Conservation (phyloP, 2,888 invertebrate species). For the Sclerodermus sp. region DNA sequence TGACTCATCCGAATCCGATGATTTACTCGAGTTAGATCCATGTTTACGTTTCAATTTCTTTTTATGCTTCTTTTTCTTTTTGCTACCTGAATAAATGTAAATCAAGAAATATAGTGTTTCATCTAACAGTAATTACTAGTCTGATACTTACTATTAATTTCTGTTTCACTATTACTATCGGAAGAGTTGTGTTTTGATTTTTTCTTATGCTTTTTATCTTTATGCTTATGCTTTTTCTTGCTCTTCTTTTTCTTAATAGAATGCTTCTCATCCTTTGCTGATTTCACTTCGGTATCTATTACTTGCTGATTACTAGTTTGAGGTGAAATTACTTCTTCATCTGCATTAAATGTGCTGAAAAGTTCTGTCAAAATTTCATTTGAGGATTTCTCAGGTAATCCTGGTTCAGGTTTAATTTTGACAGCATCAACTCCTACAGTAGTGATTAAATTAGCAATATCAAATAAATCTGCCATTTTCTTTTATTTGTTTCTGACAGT, state of each 20-base stretch:
- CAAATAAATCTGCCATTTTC: conserved; percentile 50
- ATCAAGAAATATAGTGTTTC: neutral
- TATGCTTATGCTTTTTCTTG: conserved; percentile 59
- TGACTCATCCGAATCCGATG: conserved; percentile 33
- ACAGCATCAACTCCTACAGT: conserved; percentile 49
- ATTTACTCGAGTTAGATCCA: conserved; percentile 37
- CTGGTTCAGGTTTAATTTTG: conserved; percentile 51
- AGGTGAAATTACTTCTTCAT: conserved; percentile 48
- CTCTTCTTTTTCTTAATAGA: conserved; percentile 42
- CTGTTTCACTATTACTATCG: conserved; percentile 42
- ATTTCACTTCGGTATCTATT: conserved; percentile 27
- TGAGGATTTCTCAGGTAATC: conserved; percentile 65
- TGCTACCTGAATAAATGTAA: conserved; percentile 25
- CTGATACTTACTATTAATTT: conserved; percentile 37
- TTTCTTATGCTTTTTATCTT: conserved; percentile 61
- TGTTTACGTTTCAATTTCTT: conserved; percentile 51
- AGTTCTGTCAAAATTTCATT: conserved; percentile 82
- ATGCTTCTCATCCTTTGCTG: conserved; percentile 27
- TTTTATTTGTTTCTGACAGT: no score
- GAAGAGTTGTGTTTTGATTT: conserved; percentile 56
- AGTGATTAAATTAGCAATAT: conserved; percentile 54
- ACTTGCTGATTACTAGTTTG: conserved; percentile 28
- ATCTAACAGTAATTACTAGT: neutral
- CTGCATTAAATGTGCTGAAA: conserved; percentile 70
- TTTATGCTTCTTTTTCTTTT: conserved; percentile 50